Evolutionary conservation across 2,113 vertebrate species (phyloP).

Genomic region (Coregonus clupeaformis): DNA sequence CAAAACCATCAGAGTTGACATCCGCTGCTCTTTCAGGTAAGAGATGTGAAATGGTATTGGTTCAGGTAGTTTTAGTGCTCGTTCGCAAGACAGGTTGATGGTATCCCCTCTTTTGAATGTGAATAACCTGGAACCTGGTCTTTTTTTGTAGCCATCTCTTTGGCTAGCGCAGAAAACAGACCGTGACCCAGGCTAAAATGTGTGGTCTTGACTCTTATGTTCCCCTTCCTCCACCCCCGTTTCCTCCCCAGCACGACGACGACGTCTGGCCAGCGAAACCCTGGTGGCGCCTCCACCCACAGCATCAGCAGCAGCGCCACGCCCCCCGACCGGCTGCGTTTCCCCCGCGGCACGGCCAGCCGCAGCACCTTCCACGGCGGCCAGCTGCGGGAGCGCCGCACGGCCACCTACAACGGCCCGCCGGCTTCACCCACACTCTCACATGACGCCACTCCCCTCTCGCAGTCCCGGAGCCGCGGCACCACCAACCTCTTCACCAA

Average conservation of each 20-base stretch:
- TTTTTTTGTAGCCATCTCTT: neutral
- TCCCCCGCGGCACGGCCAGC: constrained; percentile 89
- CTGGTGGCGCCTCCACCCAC: constrained; percentile 88
- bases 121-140: neutral
- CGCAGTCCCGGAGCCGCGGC: constrained; percentile 89
- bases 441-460: constrained; percentile 88
- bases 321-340: constrained; percentile 86
- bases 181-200: neutral
- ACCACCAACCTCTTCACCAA: constrained; percentile 96
- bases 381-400: constrained; percentile 91
- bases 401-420: constrained; percentile 94
- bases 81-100: neutral
- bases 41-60: neutral
- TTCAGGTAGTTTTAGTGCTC: neutral
- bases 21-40: neutral
- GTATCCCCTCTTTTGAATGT: neutral
- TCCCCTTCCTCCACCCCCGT: neutral
- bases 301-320: constrained; percentile 90
- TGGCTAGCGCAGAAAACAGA: neutral
- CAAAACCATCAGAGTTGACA: neutral
- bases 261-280: constrained; percentile 79
- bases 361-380: constrained; percentile 96
- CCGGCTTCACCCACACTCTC: constrained; percentile 95
- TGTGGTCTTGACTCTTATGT: neutral
- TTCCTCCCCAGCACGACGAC: constrained; percentile 6